Base-by-base conservation (phyloP, 2,888 invertebrate species). In the Trilocha varians region DNA sequence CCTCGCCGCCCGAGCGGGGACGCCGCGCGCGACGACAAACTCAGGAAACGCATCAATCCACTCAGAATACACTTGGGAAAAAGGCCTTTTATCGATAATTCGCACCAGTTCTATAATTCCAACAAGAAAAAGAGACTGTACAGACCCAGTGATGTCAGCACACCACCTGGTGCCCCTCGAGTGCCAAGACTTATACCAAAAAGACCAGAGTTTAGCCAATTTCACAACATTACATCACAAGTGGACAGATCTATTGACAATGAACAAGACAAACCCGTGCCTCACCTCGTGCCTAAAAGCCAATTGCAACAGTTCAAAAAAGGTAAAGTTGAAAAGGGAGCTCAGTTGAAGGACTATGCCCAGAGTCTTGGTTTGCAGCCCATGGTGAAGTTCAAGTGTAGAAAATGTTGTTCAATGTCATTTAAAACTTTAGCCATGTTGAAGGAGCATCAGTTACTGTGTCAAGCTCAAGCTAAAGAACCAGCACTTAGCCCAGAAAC, bases 361-460 rank as follows among this genome's bases (percentile, higher is more conserved):
- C 92, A 92, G 62, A 92, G 91, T 68, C 77, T 92, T 54, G 91
- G 92, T 11, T 70, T 92, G 43, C 91, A 92, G 64, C 90, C 91
- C 5, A 88, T 90, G 66, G 89, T 91, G 38, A 91, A 91, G 71
- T 90, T 90, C 64, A 91, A 91, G 64, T 94, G 94, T 66, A 87
- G 90, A 35, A 92, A 91, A 68, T 94, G 94, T 75, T 89, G 88
- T 60, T 87, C 87, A 33, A 88, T 89, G 55, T 89, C 89, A 43
- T 92, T 91, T 67, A 88, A 90, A 52, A 89, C 90, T 9, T 74
- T 92, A 49, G 86, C 88, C 32, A 87, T 88, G 71, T 76, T 93
- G 38, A 91, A 92, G 61, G 91, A 91, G 52, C 93, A 93, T 70
- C 89, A 91, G 59, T 77, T 88, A 41, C 79, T 87, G 42, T 93